phyloP scores from a whole-genome alignment of 92 coral and sea anemone genomes.

The Metridium senile region DNA sequence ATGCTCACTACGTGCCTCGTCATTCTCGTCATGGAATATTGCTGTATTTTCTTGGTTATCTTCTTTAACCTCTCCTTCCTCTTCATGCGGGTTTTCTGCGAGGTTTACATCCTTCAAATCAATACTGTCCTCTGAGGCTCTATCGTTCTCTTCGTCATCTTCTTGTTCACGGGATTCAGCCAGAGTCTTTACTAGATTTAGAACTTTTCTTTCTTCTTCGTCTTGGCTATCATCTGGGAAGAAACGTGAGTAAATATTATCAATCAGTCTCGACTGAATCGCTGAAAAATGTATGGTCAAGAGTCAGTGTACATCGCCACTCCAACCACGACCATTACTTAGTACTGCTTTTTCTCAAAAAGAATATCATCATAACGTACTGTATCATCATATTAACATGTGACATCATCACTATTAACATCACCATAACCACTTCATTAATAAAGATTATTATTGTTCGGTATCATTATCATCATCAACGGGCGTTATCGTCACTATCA shows the following conservation, averaged over 20 bases:
- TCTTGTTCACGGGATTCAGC: constrained; percentile 1
- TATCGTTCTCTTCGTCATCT: constrained; percentile 12
- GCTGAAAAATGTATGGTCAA: neutral
- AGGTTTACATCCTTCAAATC: constrained; percentile 21
- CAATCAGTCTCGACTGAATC: neutral
- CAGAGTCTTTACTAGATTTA: constrained; percentile 20
- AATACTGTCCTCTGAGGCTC: constrained; percentile 24
- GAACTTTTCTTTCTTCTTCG: constrained; percentile 18
- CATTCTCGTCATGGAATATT: neutral
- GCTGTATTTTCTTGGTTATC: constrained; percentile 3
- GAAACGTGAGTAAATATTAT: neutral
- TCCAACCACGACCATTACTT: no score
- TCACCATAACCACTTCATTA: no score
- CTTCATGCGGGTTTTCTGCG: neutral
- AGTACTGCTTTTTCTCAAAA: no score
- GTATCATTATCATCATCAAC: no score
- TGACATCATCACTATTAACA: no score
- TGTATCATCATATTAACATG: no score
- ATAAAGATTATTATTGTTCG: no score
- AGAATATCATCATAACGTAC: no score
- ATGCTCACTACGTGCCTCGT: neutral
- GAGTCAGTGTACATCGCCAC: no score
- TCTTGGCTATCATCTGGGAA: constrained; percentile 28
- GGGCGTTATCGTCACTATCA: no score
- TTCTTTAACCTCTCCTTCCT: neutral